Evolutionary conservation across 37 sponge, comb jelly and placozoan genomes (phyloP).

Genomic region (Tethya wilhelma): DNA sequence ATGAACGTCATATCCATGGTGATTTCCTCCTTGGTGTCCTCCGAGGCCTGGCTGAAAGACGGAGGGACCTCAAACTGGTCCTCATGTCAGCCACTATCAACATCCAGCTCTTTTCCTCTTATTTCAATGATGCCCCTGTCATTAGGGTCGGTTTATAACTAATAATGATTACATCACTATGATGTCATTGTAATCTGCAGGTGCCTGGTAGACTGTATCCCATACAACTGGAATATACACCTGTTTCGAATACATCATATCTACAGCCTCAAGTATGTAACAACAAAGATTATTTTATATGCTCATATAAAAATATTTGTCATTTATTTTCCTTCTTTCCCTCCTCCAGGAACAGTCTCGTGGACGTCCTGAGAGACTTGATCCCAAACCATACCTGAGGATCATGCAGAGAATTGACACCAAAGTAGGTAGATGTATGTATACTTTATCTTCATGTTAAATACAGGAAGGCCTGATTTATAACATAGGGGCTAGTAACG

Average conservation of each 20-base stretch:
- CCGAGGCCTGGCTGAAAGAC: slow-evolving; percentile 48
- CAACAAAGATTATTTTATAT: not conserved
- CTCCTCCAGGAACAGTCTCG: not conserved
- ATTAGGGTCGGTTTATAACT: slow-evolving; percentile 53
- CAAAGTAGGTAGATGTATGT: slow-evolving; percentile 45
- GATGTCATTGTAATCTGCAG: slow-evolving; percentile 23
- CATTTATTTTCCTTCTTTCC: not conserved
- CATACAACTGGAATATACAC: slow-evolving; percentile 80
- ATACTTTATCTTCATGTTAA: not conserved
- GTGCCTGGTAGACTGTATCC: slow-evolving; percentile 90
- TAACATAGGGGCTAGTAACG: no score
- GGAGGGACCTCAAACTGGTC: slow-evolving; percentile 84
- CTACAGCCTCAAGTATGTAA: slow-evolving; percentile 3
- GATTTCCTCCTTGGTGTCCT: slow-evolving; percentile 93
- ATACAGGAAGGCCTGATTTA: no score
- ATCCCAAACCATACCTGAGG: slow-evolving; percentile 80
- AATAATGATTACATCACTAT: not conserved
- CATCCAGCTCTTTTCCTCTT: slow-evolving; percentile 78
- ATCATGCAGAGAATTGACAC: slow-evolving; percentile 88
- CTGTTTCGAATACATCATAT: slow-evolving; percentile 11
- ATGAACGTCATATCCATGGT: slow-evolving; percentile 90
- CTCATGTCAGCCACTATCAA: slow-evolving; percentile 98
- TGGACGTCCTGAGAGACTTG: slow-evolving; percentile 44
- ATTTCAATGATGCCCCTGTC: slow-evolving; percentile 83
- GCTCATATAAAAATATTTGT: not conserved